Evolutionary conservation across 37 sponge, comb jelly and placozoan species (phyloP).

Genomic region (Spongilla lacustris): DNA sequence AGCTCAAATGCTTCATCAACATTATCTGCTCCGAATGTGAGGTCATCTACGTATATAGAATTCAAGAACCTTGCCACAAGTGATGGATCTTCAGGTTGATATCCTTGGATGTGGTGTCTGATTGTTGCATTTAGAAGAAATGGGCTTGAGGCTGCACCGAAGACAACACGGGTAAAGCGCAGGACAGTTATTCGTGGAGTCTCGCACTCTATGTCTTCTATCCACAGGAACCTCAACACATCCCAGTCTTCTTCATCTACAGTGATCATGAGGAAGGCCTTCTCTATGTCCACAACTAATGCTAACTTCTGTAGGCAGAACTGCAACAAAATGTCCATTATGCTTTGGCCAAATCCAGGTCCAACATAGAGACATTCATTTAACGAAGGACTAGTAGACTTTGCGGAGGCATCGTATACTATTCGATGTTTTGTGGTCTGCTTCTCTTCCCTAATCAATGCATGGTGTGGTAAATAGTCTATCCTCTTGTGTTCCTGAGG

Average conservation of each 20-base stretch:
- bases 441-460: conserved; percentile 19
- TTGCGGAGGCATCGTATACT: conserved; percentile 34
- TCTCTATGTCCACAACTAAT: conserved; percentile 20
- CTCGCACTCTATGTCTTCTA: conserved; percentile 22
- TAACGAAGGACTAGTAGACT: conserved; percentile 1
- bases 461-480: conserved; percentile 46
- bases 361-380: conserved; percentile 33
- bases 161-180: conserved; percentile 43
- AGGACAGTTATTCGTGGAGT: background rate
- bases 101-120: conserved; percentile 28
- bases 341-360: conserved; percentile 21
- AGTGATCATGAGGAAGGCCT: conserved; percentile 13
- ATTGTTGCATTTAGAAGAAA: conserved; percentile 50
- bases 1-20: conserved; percentile 18
- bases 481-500: background rate
- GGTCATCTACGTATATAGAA: conserved; percentile 44
- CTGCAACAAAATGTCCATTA: conserved; percentile 28
- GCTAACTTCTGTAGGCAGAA: conserved; percentile 4
- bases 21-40: conserved; percentile 21
- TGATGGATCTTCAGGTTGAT: conserved; percentile 7
- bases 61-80: conserved; percentile 8
- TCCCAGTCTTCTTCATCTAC: conserved; percentile 19
- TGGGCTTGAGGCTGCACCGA: conserved; percentile 59
- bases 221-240: conserved; percentile 34
- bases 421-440: background rate